Base-by-base conservation (phyloP, 1,140 invertebrate genomes). In the Aricia agestis region DNA sequence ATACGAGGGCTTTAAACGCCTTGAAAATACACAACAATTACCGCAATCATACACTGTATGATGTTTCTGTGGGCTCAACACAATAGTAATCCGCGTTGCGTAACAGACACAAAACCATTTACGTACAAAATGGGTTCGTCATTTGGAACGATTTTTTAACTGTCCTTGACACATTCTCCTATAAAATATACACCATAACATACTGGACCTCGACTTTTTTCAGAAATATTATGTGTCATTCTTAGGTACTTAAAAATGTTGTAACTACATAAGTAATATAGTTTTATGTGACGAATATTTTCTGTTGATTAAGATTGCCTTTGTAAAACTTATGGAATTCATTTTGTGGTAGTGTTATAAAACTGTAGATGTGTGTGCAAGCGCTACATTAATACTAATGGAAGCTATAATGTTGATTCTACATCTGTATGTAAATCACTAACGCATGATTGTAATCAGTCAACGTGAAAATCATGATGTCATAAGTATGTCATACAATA, bases 1-100 rank as follows among this genome's bases (percentile, higher is more conserved):
- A 72, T 67, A 6, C 45, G 31, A n/a, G n/a, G 18, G 57, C 11
- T 36, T 57, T 58, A 58, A 32, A 61, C 19, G 61, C 68, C 70
- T 71, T 71, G 70, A 69, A 68, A 68, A 66, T n/a, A 66, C 19
- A 73, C 69, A 52, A 65, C 41, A 65, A 69, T 69, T 52, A 31
- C 25, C 17, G 68, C 72, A 71, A 70, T 73, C 68, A 59, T 36
- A 69, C 57, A 69, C 32, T 59, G 32, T 59, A 69, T 72, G 59
- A 72, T 69, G 52, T 58, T 25, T 68, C 18, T 52, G 69, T 72
- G 65, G 67, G 68, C 72, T 81, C 69, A 75, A 78, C 76, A 85
- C 78, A 85, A 87, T 83, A 74, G 77, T 78, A 76, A 81, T 82
- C 79, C 76, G 67, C 70, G 77, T 86, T 78, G 80, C 77, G 82